phyloP scores from a whole-genome alignment of 2,113 vertebrate genomes.

The Corythornis madagascariensis region DNA sequence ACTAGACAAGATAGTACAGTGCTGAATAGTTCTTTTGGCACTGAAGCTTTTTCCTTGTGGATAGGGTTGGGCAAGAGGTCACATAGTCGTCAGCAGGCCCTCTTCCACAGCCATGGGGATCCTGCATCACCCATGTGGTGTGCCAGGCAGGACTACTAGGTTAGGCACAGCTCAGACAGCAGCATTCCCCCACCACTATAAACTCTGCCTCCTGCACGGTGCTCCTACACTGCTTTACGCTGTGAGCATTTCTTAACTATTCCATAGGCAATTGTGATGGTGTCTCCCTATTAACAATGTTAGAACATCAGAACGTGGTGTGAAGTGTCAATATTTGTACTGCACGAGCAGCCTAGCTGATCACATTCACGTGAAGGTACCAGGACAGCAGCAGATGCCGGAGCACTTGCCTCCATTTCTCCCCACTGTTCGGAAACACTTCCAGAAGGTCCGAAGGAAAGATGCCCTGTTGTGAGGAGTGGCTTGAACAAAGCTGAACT shows the following conservation, averaged over 20 bases:
- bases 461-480: constrained; percentile 91
- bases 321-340: background rate
- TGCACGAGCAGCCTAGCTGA: background rate
- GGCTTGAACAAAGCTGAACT: constrained; percentile 90
- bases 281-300: background rate
- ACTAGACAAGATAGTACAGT: background rate
- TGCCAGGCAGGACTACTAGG: background rate
- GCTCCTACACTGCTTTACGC: background rate
- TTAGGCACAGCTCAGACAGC: background rate
- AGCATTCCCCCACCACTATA: fast-evolving
- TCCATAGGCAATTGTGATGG: background rate
- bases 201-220: background rate
- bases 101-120: background rate
- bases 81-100: background rate
- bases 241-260: background rate
- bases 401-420: constrained; percentile 89
- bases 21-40: constrained; percentile 18
- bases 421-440: constrained; percentile 92
- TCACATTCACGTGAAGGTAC: background rate
- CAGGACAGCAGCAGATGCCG: background rate
- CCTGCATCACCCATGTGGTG: background rate
- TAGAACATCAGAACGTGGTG: background rate
- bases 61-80: background rate
- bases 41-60: background rate
- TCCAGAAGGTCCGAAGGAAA: constrained; percentile 94